phyloP scores from a whole-genome alignment of 2,888 invertebrate species.

The Drosophila anceps region DNA sequence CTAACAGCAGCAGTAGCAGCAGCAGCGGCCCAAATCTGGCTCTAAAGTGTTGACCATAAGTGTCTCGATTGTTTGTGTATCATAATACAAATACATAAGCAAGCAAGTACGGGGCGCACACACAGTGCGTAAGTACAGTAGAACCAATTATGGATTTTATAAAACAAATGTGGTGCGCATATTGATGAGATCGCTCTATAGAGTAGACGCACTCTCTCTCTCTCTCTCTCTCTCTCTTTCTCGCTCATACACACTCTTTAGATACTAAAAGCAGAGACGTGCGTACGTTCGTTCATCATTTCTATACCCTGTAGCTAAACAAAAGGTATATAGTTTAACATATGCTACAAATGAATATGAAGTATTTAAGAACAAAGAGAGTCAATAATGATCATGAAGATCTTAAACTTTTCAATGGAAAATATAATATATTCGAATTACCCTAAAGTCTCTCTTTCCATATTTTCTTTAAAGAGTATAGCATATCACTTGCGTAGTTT shows the following conservation, averaged over 20 bases:
- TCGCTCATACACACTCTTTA: neutral
- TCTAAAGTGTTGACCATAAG: slow-evolving; percentile 83
- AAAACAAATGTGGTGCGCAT: slow-evolving; percentile 83
- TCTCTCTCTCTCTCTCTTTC: slow-evolving; percentile 3
- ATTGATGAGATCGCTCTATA: slow-evolving; percentile 67
- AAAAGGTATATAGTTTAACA: neutral
- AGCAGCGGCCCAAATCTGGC: slow-evolving; percentile 74
- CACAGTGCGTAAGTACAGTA: slow-evolving; percentile 84
- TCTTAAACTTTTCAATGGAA: too few species aligned
- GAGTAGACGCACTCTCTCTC: slow-evolving; percentile 1
- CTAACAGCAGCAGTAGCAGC: slow-evolving; percentile 16
- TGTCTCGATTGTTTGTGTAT: slow-evolving; percentile 80
- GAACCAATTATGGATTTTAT: slow-evolving; percentile 85
- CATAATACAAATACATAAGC: slow-evolving; percentile 69
- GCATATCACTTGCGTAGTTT: fast-evolving
- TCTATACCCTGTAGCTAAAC: slow-evolving; percentile 24
- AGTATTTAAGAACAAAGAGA: neutral
- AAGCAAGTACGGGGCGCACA: slow-evolving; percentile 44
- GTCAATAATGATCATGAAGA: neutral
- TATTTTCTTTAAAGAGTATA: neutral
- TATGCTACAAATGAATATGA: too few species aligned
- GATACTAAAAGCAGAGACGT: slow-evolving; percentile 40
- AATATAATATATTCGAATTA: neutral
- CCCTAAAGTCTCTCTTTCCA: neutral
- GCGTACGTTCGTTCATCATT: slow-evolving; percentile 58